Conservation (phyloP, 2,888 invertebrate genomes). For the Enoplolaimus lenunculus region DNA sequence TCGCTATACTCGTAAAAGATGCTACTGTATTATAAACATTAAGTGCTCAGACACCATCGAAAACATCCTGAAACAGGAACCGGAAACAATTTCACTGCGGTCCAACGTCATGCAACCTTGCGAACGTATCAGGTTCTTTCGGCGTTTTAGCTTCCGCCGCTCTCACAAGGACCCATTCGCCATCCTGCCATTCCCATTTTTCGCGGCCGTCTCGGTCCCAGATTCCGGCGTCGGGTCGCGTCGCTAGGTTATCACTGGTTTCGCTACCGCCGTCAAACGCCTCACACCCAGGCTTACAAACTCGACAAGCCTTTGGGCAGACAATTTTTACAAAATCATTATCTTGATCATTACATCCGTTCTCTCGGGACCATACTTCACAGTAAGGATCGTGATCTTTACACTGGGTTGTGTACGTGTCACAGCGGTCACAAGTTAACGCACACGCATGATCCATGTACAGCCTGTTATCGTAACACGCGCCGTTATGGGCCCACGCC, state of each 20-base stretch:
- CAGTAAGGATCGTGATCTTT: conserved; percentile 11
- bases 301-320: conserved; percentile 12
- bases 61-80: too few relatives aligned
- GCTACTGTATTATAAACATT: too few relatives aligned
- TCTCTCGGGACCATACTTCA: not conserved
- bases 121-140: not conserved
- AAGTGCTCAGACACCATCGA: too few relatives aligned
- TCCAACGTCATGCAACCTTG: not conserved
- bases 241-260: too few relatives aligned
- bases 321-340: conserved; percentile 6
- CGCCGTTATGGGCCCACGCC: not conserved
- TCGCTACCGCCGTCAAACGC: not conserved
- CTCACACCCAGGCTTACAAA: not conserved
- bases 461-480: not conserved
- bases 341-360: not conserved
- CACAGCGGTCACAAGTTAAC: not conserved
- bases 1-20: too few relatives aligned
- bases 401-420: not conserved
- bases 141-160: not conserved
- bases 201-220: too few relatives aligned
- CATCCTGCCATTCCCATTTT: too few relatives aligned
- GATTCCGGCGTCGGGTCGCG: too few relatives aligned
- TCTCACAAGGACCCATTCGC: not conserved
- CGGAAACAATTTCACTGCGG: not conserved
- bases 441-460: not conserved